A percentile compares a stretch with the other conserved stretches of the same genome.
Conservation (phyloP, 2,888 invertebrate species). For the Noctua janthe region DNA sequence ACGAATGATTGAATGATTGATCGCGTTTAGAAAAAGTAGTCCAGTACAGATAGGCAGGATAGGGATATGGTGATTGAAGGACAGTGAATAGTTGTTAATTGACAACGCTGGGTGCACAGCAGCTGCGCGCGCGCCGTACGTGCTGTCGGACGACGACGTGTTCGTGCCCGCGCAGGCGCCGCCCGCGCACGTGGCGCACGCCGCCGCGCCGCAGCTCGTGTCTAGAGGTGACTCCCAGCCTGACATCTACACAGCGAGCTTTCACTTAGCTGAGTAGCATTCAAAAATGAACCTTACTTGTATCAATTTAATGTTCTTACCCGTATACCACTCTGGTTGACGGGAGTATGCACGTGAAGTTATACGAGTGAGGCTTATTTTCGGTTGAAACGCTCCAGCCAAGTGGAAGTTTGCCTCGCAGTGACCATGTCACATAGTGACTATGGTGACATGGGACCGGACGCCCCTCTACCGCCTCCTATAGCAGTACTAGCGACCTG, state of each 20-base stretch:
- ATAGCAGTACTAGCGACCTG: neutral
- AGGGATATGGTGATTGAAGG: neutral
- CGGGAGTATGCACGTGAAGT: neutral
- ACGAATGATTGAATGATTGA: neutral
- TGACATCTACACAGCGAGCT: slow-evolving; percentile 47
- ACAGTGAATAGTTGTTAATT: neutral
- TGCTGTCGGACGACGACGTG: too few relatives aligned
- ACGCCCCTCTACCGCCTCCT: neutral
- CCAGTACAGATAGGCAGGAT: too few relatives aligned
- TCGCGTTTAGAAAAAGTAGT: too few relatives aligned
- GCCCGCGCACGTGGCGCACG: neutral
- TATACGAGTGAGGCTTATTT: neutral
- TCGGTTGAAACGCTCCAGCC: neutral
- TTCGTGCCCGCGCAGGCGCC: neutral
- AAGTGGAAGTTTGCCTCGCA: neutral
- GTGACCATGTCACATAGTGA: neutral
- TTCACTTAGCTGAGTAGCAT: neutral
- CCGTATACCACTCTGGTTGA: neutral
- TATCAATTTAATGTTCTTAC: neutral
- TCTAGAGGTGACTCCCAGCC: slow-evolving; percentile 58
- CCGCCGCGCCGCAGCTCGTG: neutral
- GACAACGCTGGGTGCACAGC: neutral
- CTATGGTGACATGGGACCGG: too few relatives aligned
- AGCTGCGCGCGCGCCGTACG: neutral
- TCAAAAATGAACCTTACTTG: neutral